Percentiles rank a stretch among this genome's conserved stretches.
Conservation (phyloP, 1,140 invertebrate species). For the Danaus melanippus region DNA sequence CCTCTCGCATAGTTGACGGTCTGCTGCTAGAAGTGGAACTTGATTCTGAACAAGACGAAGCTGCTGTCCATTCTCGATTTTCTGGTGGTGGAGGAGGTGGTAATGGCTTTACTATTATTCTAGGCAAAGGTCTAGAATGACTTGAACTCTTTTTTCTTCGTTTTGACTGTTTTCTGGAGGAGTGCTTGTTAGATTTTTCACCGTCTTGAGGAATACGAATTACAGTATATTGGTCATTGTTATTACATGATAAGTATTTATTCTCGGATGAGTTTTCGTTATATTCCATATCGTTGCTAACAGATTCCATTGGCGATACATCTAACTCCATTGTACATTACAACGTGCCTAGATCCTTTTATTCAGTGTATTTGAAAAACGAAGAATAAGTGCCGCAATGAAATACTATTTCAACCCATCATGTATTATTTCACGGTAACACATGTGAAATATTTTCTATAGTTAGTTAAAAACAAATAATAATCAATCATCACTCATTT, state of each 20-base stretch:
- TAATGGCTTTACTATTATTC: conserved; percentile 80
- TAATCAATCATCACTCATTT: conserved; percentile 43
- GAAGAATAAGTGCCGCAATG: conserved; percentile 53
- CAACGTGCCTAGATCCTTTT: conserved; percentile 24
- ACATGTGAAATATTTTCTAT: conserved; percentile 24
- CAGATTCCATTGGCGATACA: conserved; percentile 46
- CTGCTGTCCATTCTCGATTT: conserved; percentile 62
- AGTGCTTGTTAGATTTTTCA: conserved; percentile 62
- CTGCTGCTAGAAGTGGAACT: conserved; percentile 46
- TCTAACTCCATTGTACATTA: conserved; percentile 58
- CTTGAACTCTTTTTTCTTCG: conserved; percentile 83
- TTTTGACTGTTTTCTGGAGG: conserved; percentile 82
- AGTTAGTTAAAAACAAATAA: conserved; percentile 24
- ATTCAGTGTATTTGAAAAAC: conserved; percentile 24
- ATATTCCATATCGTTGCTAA: conserved; percentile 54
- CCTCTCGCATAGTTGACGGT: conserved; percentile 87
- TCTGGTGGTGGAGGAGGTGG: conserved; percentile 74
- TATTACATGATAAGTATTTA: conserved; percentile 56
- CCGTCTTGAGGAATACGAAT: conserved; percentile 61
- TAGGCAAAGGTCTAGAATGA: conserved; percentile 77
- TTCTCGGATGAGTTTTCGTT: conserved; percentile 56
- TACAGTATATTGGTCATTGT: conserved; percentile 59
- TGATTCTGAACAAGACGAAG: conserved; percentile 50
- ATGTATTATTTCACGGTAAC: conserved; percentile 35
- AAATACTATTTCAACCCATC: conserved; percentile 67